phyloP scores from a whole-genome alignment of 2,113 vertebrate genomes.

The Pseudopipra pipra region DNA sequence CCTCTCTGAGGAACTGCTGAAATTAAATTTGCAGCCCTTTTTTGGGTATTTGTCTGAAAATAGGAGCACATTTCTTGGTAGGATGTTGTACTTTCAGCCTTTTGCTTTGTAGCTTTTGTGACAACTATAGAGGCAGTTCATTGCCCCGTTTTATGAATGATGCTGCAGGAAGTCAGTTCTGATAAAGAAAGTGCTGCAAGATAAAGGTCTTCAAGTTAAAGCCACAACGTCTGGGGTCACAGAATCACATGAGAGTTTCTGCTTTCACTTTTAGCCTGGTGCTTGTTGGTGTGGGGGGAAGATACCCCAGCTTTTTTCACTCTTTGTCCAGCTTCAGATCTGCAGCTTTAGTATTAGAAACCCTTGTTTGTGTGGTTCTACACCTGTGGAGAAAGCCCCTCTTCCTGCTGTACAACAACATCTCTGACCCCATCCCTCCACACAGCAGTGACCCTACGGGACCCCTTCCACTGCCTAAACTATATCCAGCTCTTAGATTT shows the following conservation, averaged over 20 bases:
- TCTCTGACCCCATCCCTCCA: background rate
- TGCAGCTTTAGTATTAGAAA: background rate
- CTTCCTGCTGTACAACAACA: background rate
- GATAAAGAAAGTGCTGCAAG: background rate
- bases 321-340: background rate
- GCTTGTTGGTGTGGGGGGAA: rapidly evolving
- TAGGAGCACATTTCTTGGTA: rapidly evolving
- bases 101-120: background rate
- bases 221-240: background rate
- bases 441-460: background rate
- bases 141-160: background rate
- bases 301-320: rapidly evolving
- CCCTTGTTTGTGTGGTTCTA: background rate
- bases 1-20: rapidly evolving
- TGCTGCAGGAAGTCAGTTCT: background rate
- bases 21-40: background rate
- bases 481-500: background rate
- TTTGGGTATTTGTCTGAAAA: background rate
- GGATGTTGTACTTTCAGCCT: rapidly evolving
- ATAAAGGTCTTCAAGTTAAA: background rate
- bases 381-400: background rate
- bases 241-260: background rate
- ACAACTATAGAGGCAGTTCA: rapidly evolving
- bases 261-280: rapidly evolving
- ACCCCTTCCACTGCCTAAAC: background rate